Conservation (phyloP, 2,888 invertebrate genomes). For the Flexamia atlantica region DNA sequence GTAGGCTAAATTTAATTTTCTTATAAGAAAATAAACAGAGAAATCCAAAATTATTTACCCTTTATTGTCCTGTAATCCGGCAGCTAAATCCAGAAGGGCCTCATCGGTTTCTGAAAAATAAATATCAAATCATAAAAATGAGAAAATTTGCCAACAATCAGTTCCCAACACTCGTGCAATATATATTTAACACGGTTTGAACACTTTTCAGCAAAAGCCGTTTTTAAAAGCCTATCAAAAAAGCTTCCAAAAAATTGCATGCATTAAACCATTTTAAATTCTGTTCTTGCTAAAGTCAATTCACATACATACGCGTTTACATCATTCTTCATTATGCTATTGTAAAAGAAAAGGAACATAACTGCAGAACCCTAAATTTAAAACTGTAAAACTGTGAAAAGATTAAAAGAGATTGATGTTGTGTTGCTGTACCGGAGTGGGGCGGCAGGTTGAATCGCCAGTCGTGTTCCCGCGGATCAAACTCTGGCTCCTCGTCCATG, state of each 20-base stretch:
- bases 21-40: no score
- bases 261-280: not conserved
- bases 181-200: not conserved
- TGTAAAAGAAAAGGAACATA: no score
- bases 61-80: constrained; percentile 49
- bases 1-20: no score
- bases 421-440: constrained; percentile 67
- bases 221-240: not conserved
- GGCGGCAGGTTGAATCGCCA: constrained; percentile 76
- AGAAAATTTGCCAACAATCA: not conserved
- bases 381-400: no score
- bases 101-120: constrained; percentile 61
- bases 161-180: not conserved
- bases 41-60: constrained; percentile 9
- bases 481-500: constrained; percentile 77
- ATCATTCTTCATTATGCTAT: no score
- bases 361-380: no score
- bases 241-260: not conserved
- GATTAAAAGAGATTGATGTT: not conserved
- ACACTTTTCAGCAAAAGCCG: not conserved
- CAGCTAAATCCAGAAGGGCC: constrained; percentile 56
- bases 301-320: no score
- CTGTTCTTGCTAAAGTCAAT: no score
- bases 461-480: constrained; percentile 77
- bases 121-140: not conserved